Evolutionary conservation across 1,140 invertebrate species (phyloP), one percentile per base, ranked within the genome.

Genomic region (Atta texana): DNA sequence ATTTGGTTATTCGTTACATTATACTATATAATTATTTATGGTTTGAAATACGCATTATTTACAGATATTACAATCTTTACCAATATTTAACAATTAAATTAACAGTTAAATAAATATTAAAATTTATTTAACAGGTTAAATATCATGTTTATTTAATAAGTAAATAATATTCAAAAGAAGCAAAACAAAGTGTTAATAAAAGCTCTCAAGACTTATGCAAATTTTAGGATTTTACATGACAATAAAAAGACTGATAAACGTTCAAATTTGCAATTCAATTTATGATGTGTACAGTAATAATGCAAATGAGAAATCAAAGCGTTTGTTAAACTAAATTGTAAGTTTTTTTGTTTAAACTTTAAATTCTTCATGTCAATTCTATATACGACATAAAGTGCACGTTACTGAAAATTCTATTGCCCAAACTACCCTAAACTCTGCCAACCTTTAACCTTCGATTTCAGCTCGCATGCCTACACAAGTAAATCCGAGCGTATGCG

Each of bases 381-480:
- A 75, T 16, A 49, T 34, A 16, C 31, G 21, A 5, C 7, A 14
- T 81, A 44, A 71, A 81, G 51, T 31, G 34, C 53, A 24, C 53
- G 24, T 59, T 57, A 59, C 31, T 82, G 66, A n/a, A 21, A 69
- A 81, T 71, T 71, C 64, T 71, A 24, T 44, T 69, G 16, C 12
- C 12, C 28, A 10, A 69, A 39, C 21, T 71, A 31, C 18, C 16
- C 31, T 16, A 53, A 57, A 59, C 55, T 31, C 24, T 28, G 39
- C n/a, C 69, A 31, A 82, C 68, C 8, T 28, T 75, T 51, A 75
- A 84, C 55, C 69, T 75, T 82, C 80, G 80, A 80, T 80, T 39
- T 49, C 53, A 49, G 12, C 24, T 49, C 68, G 34, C 68, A 21
- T 34, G 24, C 51, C 34, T 57, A 28, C 66, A 44, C 28, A 14